These are phyloP conservation scores for Heliconius eleuchia DNA, from an alignment of 1,140 invertebrate genomes.

Conservation along the genomic window DNA sequence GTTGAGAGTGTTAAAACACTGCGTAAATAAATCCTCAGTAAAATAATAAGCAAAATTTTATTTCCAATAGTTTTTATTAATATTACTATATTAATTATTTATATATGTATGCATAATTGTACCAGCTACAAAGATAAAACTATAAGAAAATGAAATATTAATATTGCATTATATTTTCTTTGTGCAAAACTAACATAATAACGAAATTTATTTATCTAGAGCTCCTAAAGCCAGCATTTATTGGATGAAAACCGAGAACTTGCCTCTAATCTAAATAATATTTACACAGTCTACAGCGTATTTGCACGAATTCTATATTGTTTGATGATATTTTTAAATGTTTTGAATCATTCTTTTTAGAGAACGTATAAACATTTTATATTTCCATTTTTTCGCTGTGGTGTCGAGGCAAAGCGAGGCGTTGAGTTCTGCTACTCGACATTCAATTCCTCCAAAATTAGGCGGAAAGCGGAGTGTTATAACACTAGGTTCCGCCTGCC, in stretches of 20 bases:
- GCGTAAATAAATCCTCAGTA: too few relatives aligned
- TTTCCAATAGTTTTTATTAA: too few relatives aligned
- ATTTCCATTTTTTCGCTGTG: neutral
- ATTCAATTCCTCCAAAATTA: neutral
- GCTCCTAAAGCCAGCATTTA: constrained; percentile 5
- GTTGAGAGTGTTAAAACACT: too few relatives aligned
- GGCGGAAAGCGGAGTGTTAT: neutral
- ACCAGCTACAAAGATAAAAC: neutral
- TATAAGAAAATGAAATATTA: neutral
- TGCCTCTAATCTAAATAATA: constrained; percentile 11
- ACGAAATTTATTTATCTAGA: constrained; percentile 3
- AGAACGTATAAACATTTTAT: too few relatives aligned
- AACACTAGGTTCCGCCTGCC: neutral
- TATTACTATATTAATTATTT: too few relatives aligned
- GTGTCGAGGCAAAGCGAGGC: neutral
- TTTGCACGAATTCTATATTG: neutral
- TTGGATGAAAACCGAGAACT: constrained; percentile 8
- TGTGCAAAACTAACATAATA: constrained; percentile 9
- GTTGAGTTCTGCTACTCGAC: neutral
- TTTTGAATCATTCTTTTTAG: neutral
- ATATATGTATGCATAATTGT: neutral
- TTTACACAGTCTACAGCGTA: constrained; percentile 2
- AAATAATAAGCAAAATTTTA: too few relatives aligned
- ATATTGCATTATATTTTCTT: neutral
- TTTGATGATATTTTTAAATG: neutral